Percentiles rank a stretch among this genome's conserved stretches.
These are phyloP conservation scores for Argyra leucocephala DNA, from an alignment of 2,888 invertebrate genomes.

Conservation along the genomic window DNA sequence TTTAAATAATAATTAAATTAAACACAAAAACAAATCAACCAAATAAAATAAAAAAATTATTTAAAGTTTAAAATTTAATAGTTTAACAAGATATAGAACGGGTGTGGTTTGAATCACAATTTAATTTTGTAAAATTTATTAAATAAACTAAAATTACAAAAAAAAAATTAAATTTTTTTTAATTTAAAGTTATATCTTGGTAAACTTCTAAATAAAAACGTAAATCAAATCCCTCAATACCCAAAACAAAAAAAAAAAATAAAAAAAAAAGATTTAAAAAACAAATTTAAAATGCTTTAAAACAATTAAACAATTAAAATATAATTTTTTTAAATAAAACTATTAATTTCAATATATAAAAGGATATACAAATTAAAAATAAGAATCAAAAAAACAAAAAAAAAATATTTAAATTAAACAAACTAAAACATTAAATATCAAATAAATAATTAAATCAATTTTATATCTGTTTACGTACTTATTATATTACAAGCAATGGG, in stretches of 20 bases:
- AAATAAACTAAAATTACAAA: not conserved
- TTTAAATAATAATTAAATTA: constrained; percentile 16
- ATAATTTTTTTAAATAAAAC: too few relatives aligned
- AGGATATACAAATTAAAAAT: too few relatives aligned
- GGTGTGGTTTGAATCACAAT: not conserved
- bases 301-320: too few relatives aligned
- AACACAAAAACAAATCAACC: constrained; percentile 12
- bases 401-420: constrained; percentile 1
- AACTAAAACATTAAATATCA: not conserved
- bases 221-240: constrained; percentile 44
- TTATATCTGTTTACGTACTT: too few relatives aligned
- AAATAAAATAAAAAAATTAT: constrained; percentile 13
- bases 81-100: constrained; percentile 11
- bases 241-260: constrained; percentile 23
- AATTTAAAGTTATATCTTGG: not conserved
- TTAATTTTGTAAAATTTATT: not conserved
- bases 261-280: constrained; percentile 21
- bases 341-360: too few relatives aligned
- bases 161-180: not conserved
- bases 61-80: constrained; percentile 9
- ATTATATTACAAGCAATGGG: too few relatives aligned
- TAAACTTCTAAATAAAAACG: constrained; percentile 23
- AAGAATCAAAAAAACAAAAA: not conserved
- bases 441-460: not conserved
- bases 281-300: not conserved